A percentile compares a stretch with the other conserved stretches of the same genome.
phyloP scores from a whole-genome alignment of 2,888 invertebrate genomes.

The Podabrus alpinus region DNA sequence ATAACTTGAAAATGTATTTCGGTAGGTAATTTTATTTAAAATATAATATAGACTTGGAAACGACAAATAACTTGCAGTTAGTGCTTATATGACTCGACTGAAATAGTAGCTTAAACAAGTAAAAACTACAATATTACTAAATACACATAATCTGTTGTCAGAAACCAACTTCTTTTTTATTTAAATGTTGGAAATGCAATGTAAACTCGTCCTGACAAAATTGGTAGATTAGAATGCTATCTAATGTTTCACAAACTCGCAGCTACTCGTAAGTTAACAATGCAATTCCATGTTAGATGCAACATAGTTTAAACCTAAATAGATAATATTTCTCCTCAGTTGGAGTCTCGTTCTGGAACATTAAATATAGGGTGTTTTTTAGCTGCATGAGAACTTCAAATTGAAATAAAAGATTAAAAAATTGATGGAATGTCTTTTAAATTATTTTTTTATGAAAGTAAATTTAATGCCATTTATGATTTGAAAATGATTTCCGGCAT shows the following conservation, averaged over 20 bases:
- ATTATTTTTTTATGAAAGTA: no score
- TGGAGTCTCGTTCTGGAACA: background rate
- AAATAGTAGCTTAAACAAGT: no score
- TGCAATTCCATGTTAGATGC: background rate
- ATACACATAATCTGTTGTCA: background rate
- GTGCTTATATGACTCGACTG: no score
- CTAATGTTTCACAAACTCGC: background rate
- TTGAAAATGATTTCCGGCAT: no score
- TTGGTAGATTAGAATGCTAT: background rate
- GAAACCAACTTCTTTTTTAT: background rate
- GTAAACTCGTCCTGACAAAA: background rate
- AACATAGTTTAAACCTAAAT: background rate
- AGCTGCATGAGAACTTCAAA: no score
- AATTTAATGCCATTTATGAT: no score
- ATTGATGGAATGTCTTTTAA: no score
- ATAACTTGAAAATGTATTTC: background rate
- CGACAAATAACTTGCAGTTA: no score
- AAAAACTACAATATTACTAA: no score
- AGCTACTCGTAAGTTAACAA: background rate
- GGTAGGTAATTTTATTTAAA: background rate
- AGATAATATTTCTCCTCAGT: background rate
- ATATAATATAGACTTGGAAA: background rate
- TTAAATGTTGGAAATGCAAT: background rate
- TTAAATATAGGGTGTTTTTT: no score
- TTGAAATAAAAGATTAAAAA: no score